Evolutionary conservation across 2,888 invertebrate species (phyloP).

Genomic region (Antheraea yamamai): DNA sequence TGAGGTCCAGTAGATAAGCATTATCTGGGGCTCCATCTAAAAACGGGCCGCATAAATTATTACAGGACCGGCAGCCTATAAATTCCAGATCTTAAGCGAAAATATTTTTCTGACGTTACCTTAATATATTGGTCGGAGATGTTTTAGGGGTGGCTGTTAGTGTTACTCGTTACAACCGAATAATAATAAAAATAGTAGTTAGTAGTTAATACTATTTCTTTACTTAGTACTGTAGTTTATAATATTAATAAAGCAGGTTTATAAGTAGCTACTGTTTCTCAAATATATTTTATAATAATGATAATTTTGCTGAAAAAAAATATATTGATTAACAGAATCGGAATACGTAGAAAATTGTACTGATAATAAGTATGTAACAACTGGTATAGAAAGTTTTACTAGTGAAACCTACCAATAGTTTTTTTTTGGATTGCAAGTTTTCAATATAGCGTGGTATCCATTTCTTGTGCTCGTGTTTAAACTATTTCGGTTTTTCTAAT

Average conservation of each 20-base stretch:
- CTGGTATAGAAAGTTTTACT: no score
- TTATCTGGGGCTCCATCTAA: conserved; percentile 8
- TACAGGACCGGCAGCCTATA: conserved; percentile 9
- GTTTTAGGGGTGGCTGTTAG: conserved; percentile 2
- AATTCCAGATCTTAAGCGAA: conserved; percentile 21
- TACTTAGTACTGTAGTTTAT: no score
- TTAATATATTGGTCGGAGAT: conserved; percentile 12
- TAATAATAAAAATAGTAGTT: background rate
- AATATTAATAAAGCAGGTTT: no score
- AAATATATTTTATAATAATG: background rate
- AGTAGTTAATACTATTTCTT: no score
- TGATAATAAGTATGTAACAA: background rate
- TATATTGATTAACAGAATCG: no score
- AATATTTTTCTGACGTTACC: conserved; percentile 20
- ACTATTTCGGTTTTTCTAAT: background rate
- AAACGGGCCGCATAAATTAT: conserved; percentile 21
- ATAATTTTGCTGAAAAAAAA: no score
- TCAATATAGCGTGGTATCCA: background rate
- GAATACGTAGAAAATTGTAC: background rate
- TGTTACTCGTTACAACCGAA: background rate
- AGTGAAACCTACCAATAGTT: background rate
- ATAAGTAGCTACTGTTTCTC: no score
- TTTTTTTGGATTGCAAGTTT: background rate
- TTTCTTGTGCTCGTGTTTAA: background rate
- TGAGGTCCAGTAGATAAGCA: conserved; percentile 12